Base-by-base conservation (phyloP, 2,113 vertebrate species). In the Lota lota region DNA sequence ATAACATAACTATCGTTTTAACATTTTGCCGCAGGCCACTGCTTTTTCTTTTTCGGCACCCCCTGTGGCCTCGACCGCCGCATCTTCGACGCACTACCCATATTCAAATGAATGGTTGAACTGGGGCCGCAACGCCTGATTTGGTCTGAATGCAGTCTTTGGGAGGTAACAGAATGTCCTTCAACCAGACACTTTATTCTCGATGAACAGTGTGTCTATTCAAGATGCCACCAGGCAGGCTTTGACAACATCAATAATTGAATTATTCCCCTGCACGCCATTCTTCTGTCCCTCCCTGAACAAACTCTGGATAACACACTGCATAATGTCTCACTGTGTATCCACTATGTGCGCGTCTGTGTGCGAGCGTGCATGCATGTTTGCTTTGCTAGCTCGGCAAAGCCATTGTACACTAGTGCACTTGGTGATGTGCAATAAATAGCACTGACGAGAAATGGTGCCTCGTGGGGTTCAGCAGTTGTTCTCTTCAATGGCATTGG, bases 221-320 rank as follows among this genome's bases (percentile, higher is more conserved):
- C 66, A 65, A 69, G 0, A 70, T 22, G 51, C 64, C 74, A 64
- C 64, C 63, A 70, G 64, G 20, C 68, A 40, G 61, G 60, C 63
- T 60, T 79, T 70, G 66, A 56, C 33, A 22, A 17, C 4, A 79
- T 76, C 70, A 79, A 86, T 77, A 77, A 82, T 78, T 71, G 60
- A 81, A 16, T 78, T 54, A 70, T 65, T 66, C 64, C 66, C 64
- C 22, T 54, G 61, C 64, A 75, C 50, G 7, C 20, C 66, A 36
- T 76, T 58, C 68, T 66, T 54, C 8, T 18, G 67, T 73, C 71
- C 53, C 78, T 80, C 75, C 83, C 70, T 77, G 66, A 75, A 65
- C 75, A 85, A 87, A 83, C 75, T 16, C 73, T 76, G 61, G 53
- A 56, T 47, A 47, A 12, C 40, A 47, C 40, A 47, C 40, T 47